Conservation (phyloP, 2,113 vertebrate species). For the Syngnathus floridae region DNA sequence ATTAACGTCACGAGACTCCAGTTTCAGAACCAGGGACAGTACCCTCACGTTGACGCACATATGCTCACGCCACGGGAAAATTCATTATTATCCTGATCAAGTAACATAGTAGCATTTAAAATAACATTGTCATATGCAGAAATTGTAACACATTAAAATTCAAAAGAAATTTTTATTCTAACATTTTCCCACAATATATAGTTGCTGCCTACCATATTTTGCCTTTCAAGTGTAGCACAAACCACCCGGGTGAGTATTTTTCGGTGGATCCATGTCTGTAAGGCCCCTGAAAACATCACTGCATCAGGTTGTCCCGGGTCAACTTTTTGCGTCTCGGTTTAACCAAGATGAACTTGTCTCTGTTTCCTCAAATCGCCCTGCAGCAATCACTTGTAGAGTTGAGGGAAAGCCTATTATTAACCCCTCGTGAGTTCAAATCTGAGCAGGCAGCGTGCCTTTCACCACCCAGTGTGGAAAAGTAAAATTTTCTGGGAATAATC, state of each 20-base stretch:
- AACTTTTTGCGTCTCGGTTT: constrained; percentile 56
- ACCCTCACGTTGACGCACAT: constrained; percentile 30
- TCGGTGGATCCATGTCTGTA: constrained; percentile 36
- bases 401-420: constrained; percentile 63
- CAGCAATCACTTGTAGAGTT: constrained; percentile 57
- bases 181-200: not conserved
- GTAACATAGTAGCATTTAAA: constrained; percentile 4
- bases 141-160: not conserved
- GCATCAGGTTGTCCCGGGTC: constrained; percentile 46
- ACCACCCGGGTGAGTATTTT: constrained; percentile 41
- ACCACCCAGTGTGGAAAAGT: not conserved
- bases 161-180: not conserved
- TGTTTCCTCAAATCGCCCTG: constrained; percentile 56
- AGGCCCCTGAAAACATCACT: constrained; percentile 54
- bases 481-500: not conserved
- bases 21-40: constrained; percentile 52
- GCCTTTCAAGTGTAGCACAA: constrained; percentile 33
- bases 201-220: constrained; percentile 56
- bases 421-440: constrained; percentile 35
- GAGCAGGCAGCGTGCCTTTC: constrained; percentile 12
- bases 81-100: constrained; percentile 33
- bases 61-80: constrained; percentile 30
- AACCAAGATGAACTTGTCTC: constrained; percentile 60
- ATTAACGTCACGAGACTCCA: constrained; percentile 15
- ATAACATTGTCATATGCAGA: not conserved